phyloP scores from a whole-genome alignment of 2,113 vertebrate species.

The Polypterus bichir region DNA sequence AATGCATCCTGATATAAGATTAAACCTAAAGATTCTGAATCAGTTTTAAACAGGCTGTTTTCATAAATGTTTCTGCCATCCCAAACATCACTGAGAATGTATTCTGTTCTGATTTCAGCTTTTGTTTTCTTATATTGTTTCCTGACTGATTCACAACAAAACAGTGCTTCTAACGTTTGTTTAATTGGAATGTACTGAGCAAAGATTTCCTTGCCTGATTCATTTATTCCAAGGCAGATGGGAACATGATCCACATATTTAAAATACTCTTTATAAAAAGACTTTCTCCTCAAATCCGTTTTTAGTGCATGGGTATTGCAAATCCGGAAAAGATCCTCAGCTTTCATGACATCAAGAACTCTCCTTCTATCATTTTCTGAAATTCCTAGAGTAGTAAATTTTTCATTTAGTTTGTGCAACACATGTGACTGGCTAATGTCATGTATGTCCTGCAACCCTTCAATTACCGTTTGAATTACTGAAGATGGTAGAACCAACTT shows the following conservation, averaged over 20 bases:
- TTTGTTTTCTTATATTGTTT: constrained; percentile 8
- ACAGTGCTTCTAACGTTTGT: constrained; percentile 9
- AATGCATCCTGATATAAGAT: constrained; percentile 5
- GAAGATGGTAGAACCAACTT: no score
- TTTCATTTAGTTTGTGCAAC: constrained; percentile 3
- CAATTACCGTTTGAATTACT: constrained; percentile 12
- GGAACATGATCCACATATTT: constrained; percentile 13
- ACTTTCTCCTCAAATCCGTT: constrained; percentile 3
- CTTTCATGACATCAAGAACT: constrained; percentile 1
- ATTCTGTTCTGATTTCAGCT: neutral
- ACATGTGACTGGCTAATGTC: constrained; percentile 4
- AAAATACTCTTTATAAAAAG: constrained; percentile 9
- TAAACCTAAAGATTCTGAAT: constrained; percentile 2
- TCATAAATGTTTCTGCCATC: constrained; percentile 8
- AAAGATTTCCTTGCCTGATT: constrained; percentile 19
- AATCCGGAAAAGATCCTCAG: constrained; percentile 9
- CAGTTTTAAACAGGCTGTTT: constrained; percentile 2
- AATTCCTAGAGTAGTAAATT: constrained; percentile 2
- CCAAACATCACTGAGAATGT: constrained; percentile 7
- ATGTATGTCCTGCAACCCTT: constrained; percentile 5
- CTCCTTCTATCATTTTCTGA: constrained; percentile 4
- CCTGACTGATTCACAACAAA: constrained; percentile 10
- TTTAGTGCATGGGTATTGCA: neutral
- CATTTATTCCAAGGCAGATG: constrained; percentile 14
- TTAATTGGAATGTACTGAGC: constrained; percentile 11